These are phyloP conservation scores for Phalera bucephala DNA, from an alignment of 2,888 invertebrate species.

Conservation along the genomic window DNA sequence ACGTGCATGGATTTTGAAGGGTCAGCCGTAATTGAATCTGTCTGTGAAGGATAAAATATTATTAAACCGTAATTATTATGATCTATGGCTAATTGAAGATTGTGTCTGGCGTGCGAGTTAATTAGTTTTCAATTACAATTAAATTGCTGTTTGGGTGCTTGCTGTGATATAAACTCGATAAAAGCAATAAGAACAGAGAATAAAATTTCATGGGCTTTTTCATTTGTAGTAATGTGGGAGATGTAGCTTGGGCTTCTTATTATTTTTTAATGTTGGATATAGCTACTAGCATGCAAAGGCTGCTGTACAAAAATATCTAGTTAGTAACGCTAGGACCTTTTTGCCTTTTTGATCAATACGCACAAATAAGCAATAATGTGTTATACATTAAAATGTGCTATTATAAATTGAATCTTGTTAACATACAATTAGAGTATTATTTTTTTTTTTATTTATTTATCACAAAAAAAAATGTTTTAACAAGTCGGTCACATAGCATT, in stretches of 20 bases:
- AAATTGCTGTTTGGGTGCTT: conserved; percentile 49
- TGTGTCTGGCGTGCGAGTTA: conserved; percentile 41
- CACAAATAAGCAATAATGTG: no score
- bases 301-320: no score
- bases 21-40: conserved; percentile 31
- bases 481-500: no score
- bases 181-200: conserved; percentile 50
- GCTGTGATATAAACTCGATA: conserved; percentile 41
- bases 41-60: conserved; percentile 25
- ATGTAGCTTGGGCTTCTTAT: conserved; percentile 22
- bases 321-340: no score
- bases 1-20: conserved; percentile 44
- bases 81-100: conserved; percentile 56
- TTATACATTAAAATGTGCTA: no score
- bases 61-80: conserved; percentile 40
- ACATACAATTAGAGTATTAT: no score
- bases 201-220: conserved; percentile 42
- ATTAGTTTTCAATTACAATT: conserved; percentile 63
- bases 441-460: no score
- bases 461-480: no score
- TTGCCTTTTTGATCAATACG: no score
- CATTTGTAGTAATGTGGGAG: conserved; percentile 28
- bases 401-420: no score
- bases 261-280: background rate
- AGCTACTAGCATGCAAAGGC: no score